Percentiles rank a stretch among this genome's conserved stretches.
Conservation (phyloP, 2,888 invertebrate genomes). For the Dilophus febrilis region DNA sequence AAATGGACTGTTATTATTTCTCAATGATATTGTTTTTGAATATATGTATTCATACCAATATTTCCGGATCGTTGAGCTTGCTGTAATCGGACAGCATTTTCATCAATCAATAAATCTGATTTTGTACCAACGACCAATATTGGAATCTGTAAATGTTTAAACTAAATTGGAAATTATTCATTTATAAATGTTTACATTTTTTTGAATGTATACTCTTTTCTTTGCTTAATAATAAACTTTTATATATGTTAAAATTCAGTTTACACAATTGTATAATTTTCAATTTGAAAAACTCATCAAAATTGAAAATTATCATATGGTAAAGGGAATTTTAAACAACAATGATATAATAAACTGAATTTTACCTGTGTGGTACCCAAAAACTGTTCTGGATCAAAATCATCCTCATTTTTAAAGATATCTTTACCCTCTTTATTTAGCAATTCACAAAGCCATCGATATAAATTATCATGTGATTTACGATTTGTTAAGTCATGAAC, state of each 20-base stretch:
- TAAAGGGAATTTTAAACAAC: too few species aligned
- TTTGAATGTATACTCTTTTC: too few species aligned
- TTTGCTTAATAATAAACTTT: too few species aligned
- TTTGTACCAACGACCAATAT: slow-evolving; percentile 91
- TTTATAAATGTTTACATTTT: too few species aligned
- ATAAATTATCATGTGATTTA: slow-evolving; percentile 85
- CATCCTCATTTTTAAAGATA: slow-evolving; percentile 24
- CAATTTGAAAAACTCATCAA: too few species aligned
- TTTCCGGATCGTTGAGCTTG: slow-evolving; percentile 34
- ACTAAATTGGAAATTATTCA: slow-evolving; percentile 4
- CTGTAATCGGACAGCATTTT: slow-evolving; percentile 47
- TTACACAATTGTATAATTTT: too few species aligned
- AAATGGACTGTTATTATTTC: too few species aligned
- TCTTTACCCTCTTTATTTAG: slow-evolving; percentile 50
- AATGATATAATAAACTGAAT: too few species aligned
- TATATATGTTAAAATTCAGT: too few species aligned
- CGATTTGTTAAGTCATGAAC: slow-evolving; percentile 94
- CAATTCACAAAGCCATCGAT: slow-evolving; percentile 86
- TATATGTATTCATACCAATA: slow-evolving; percentile 19
- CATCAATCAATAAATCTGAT: slow-evolving; percentile 67
- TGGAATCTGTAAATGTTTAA: slow-evolving; percentile 51
- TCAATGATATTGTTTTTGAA: too few species aligned
- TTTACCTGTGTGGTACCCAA: slow-evolving; percentile 62
- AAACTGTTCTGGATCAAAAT: slow-evolving; percentile 73
- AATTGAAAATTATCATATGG: too few species aligned